Percentiles rank a stretch among this genome's conserved stretches.
These are phyloP conservation scores for Tyto alba DNA, from an alignment of 2,113 vertebrate species.

Conservation along the genomic window DNA sequence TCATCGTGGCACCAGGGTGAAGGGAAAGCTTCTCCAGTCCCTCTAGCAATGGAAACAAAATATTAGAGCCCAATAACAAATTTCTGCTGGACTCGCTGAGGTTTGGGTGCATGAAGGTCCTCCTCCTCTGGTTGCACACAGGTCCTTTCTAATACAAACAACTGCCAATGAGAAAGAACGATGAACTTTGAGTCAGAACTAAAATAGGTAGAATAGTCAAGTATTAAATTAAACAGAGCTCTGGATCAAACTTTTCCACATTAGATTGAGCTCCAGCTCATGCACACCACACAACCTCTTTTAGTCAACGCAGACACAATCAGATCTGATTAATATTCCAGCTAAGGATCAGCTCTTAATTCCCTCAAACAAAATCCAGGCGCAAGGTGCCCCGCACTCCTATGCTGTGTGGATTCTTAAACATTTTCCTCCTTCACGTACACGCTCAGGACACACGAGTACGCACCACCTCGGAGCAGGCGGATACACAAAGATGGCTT, in stretches of 20 bases:
- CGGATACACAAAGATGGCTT: background rate
- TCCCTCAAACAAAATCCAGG: constrained; percentile 57
- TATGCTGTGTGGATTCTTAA: background rate
- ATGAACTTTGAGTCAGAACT: constrained; percentile 9
- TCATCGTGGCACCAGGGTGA: background rate
- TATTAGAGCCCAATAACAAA: background rate
- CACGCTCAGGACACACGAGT: background rate
- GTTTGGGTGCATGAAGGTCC: background rate
- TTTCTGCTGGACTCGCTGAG: background rate
- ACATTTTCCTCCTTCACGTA: background rate
- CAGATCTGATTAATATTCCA: constrained; percentile 52
- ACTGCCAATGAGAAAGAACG: background rate
- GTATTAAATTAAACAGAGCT: constrained; percentile 56
- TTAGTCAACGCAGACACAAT: constrained; percentile 45
- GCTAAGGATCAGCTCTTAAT: constrained; percentile 59
- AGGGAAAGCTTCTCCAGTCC: background rate
- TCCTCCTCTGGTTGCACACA: background rate
- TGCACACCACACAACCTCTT: constrained; percentile 1
- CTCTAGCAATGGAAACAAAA: background rate
- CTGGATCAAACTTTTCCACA: constrained; percentile 56
- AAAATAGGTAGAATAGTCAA: constrained; percentile 49
- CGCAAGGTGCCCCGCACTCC: background rate
- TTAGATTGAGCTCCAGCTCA: background rate
- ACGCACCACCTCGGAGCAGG: rapidly evolving
- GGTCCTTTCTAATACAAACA: constrained; percentile 31